Conservation (phyloP, 2,797 vertebrate species). For the Enteromius radiatus region DNA sequence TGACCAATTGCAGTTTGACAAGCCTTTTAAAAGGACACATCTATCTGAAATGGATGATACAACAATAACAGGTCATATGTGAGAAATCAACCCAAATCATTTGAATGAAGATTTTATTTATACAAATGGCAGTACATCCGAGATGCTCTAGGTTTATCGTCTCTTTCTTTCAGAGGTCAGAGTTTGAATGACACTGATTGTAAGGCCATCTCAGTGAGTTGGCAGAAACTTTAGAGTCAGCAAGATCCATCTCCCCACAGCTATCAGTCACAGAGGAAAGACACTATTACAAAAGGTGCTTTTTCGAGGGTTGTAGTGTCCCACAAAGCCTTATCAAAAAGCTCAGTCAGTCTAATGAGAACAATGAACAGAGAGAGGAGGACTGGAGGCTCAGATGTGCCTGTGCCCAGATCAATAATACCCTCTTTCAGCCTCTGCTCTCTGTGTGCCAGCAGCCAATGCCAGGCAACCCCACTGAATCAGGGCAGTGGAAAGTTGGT, state of each 20-base stretch:
- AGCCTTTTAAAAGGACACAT: neutral
- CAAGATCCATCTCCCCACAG: slow-evolving; percentile 39
- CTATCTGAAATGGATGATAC: neutral
- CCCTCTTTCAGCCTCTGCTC: slow-evolving; percentile 76
- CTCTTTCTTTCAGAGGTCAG: neutral
- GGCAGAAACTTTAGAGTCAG: slow-evolving; percentile 28
- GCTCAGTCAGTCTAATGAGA: slow-evolving; percentile 72
- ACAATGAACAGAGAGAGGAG: slow-evolving; percentile 84
- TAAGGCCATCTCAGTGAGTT: slow-evolving; percentile 39
- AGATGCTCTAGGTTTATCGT: neutral
- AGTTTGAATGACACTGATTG: slow-evolving; percentile 31
- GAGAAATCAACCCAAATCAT: neutral
- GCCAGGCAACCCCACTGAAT: slow-evolving; percentile 66
- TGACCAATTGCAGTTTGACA: neutral
- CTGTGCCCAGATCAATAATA: slow-evolving; percentile 77
- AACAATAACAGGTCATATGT: neutral
- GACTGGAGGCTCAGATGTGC: slow-evolving; percentile 71
- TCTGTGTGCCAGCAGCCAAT: slow-evolving; percentile 71
- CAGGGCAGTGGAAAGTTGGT: slow-evolving; percentile 67
- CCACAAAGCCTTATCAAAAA: slow-evolving; percentile 77
- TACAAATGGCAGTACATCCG: neutral
- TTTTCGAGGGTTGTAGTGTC: slow-evolving; percentile 58
- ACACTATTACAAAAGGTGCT: slow-evolving; percentile 51
- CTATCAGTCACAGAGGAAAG: slow-evolving; percentile 51
- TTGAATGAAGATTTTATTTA: neutral